Conservation (phyloP, 2,888 invertebrate genomes). For the Habrosyne pyritoides region DNA sequence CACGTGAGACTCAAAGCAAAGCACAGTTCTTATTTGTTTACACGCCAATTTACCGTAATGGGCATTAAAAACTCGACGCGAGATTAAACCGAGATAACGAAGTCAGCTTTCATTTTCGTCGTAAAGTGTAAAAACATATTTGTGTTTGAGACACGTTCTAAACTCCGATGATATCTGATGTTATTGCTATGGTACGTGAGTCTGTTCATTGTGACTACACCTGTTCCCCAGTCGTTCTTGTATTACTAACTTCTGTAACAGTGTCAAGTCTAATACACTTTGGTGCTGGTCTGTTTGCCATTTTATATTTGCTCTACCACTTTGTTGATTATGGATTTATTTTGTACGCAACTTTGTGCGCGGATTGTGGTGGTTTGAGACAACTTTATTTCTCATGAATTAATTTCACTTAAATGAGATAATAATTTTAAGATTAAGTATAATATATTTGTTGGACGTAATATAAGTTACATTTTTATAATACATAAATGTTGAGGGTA, state of each 20-base stretch:
- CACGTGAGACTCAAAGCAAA: conserved; percentile 4
- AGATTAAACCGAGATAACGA: conserved; percentile 30
- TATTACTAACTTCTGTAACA: background rate
- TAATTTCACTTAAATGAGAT: too few relatives aligned
- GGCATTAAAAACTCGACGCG: conserved; percentile 24
- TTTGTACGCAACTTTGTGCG: background rate
- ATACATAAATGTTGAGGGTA: too few relatives aligned
- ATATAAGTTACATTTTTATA: too few relatives aligned
- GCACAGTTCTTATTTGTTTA: conserved; percentile 21
- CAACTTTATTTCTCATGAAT: background rate
- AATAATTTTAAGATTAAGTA: too few relatives aligned
- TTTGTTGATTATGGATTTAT: background rate
- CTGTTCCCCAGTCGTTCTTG: background rate
- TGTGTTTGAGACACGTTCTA: conserved; percentile 18
- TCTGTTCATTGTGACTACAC: too few relatives aligned
- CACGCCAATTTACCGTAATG: conserved; percentile 26
- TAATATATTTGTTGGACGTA: too few relatives aligned
- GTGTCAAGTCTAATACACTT: background rate
- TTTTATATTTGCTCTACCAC: background rate
- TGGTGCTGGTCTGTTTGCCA: background rate
- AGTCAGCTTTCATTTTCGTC: conserved; percentile 32
- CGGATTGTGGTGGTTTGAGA: background rate
- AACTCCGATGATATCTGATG: conserved; percentile 4
- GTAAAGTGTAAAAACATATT: conserved; percentile 26
- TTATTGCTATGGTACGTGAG: conserved; percentile 4